Percentiles rank a stretch among this genome's conserved stretches.
Evolutionary conservation across 2,113 vertebrate species (phyloP).

Genomic region (Cepphus grylle): DNA sequence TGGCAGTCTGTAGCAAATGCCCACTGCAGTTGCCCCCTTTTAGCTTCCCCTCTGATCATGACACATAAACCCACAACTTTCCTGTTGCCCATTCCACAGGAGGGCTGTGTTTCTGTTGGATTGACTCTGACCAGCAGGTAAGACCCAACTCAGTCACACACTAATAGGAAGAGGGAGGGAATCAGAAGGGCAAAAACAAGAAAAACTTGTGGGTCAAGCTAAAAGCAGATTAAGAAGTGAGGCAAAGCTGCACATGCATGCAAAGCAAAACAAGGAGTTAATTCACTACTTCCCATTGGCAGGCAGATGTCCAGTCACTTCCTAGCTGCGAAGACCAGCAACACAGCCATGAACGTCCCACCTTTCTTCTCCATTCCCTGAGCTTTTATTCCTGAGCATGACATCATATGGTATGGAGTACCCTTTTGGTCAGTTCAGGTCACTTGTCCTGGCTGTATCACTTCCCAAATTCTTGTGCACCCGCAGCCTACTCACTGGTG

Average conservation of each 20-base stretch:
- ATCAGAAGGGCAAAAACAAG: neutral
- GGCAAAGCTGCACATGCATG: neutral
- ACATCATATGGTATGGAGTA: neutral
- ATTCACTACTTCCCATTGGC: neutral
- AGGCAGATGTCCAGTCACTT: neutral
- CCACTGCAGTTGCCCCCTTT: neutral
- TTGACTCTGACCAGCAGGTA: neutral
- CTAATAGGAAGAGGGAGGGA: rapidly evolving
- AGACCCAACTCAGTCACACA: rapidly evolving
- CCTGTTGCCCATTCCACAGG: neutral
- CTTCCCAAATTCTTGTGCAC: neutral
- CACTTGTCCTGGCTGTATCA: neutral
- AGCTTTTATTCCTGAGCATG: neutral
- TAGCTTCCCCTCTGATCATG: neutral
- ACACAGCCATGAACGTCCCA: neutral
- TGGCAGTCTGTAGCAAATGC: neutral
- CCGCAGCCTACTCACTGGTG: neutral
- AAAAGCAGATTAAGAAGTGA: neutral
- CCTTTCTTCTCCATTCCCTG: neutral
- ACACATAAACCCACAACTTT: neutral
- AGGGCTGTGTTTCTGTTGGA: neutral
- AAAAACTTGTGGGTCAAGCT: neutral
- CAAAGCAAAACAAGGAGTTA: neutral
- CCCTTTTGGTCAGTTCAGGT: neutral
- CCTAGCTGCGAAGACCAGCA: neutral